phyloP scores from a whole-genome alignment of 2,888 invertebrate species.

The Trachelus iudaicus region DNA sequence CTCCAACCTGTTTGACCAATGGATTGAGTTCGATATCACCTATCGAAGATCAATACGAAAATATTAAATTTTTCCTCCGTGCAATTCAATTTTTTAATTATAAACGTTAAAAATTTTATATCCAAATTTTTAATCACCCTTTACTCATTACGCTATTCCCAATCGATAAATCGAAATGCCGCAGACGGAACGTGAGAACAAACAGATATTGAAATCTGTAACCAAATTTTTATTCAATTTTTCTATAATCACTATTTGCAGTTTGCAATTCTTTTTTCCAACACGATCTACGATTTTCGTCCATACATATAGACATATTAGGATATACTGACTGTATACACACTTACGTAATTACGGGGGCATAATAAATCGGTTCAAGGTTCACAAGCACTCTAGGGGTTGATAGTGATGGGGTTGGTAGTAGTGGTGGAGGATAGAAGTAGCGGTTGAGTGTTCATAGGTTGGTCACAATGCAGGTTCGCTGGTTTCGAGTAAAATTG shows the following conservation, averaged over 20 bases:
- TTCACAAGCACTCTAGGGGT: neutral
- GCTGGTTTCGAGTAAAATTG: neutral
- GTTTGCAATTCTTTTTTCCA: neutral
- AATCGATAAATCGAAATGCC: neutral
- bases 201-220: neutral
- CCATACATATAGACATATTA: neutral
- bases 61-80: neutral
- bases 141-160: neutral
- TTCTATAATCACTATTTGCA: neutral
- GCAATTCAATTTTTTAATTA: neutral
- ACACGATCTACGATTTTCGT: neutral
- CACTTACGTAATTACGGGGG: neutral
- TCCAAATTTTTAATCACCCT: neutral
- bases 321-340: neutral
- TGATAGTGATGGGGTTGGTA: neutral
- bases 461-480: neutral
- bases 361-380: neutral
- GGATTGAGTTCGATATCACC: neutral
- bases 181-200: neutral
- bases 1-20: neutral
- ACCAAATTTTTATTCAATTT: too few relatives aligned
- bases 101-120: neutral
- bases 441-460: neutral
- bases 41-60: neutral
- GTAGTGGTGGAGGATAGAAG: neutral